Evolutionary conservation across 2,888 invertebrate species (phyloP).

Genomic region (Lepidocyrtoides sp.): DNA sequence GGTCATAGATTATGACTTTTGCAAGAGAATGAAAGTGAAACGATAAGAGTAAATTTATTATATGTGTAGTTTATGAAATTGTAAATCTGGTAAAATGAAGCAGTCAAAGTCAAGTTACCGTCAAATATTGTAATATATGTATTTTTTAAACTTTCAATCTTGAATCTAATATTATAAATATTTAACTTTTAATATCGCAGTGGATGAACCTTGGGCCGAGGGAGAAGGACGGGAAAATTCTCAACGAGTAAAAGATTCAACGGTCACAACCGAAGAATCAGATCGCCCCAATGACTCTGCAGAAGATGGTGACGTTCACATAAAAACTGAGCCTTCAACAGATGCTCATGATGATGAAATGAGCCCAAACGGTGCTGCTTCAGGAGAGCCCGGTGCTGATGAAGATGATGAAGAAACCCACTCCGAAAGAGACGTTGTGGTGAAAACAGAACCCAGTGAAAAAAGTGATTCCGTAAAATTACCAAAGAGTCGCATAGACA

Average conservation of each 20-base stretch:
- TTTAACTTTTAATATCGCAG: slow-evolving; percentile 47
- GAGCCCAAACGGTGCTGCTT: slow-evolving; percentile 61
- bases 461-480: neutral
- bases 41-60: neutral
- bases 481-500: slow-evolving; percentile 63
- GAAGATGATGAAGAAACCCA: slow-evolving; percentile 58
- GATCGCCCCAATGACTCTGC: slow-evolving; percentile 68
- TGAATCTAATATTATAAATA: neutral
- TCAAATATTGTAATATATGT: too few relatives aligned
- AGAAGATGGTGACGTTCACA: slow-evolving; percentile 34
- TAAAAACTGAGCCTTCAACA: slow-evolving; percentile 33
- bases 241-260: slow-evolving; percentile 55
- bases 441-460: slow-evolving; percentile 52
- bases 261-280: slow-evolving; percentile 39
- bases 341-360: slow-evolving; percentile 47
- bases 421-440: neutral
- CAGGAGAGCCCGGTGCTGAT: slow-evolving; percentile 54
- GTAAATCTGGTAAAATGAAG: neutral
- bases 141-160: too few relatives aligned
- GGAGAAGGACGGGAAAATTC: slow-evolving; percentile 77
- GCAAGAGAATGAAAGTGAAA: slow-evolving; percentile 29
- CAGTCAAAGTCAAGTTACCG: too few relatives aligned
- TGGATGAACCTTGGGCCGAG: slow-evolving; percentile 82
- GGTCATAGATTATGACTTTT: slow-evolving; percentile 11
- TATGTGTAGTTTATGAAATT: neutral